A percentile compares a stretch with the other conserved stretches of the same genome.
Evolutionary conservation across 2,888 invertebrate genomes (phyloP).

Genomic region (Caenorhabditis sp.): DNA sequence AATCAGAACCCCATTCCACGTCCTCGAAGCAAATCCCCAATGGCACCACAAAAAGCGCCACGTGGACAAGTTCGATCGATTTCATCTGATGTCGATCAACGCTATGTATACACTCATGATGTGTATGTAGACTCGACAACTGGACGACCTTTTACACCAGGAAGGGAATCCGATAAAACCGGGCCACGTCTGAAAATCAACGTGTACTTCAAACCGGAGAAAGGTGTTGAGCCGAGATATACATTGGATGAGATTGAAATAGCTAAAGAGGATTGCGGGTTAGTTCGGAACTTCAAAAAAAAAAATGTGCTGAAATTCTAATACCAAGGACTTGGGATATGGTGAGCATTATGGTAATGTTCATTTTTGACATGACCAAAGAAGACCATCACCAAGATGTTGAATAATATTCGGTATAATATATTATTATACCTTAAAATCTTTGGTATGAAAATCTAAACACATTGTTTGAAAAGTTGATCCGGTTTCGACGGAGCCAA

Average conservation of each 20-base stretch:
- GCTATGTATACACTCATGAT: slow-evolving; percentile 15
- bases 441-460: too few relatives aligned
- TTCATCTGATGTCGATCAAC: background rate
- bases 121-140: slow-evolving; percentile 29
- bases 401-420: too few relatives aligned
- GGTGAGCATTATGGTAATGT: too few relatives aligned
- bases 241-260: slow-evolving; percentile 38
- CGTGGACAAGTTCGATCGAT: background rate
- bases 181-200: slow-evolving; percentile 27
- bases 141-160: slow-evolving; percentile 24
- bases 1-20: background rate
- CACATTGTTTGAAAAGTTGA: too few relatives aligned
- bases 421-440: too few relatives aligned
- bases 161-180: slow-evolving; percentile 16
- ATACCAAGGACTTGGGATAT: too few relatives aligned
- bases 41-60: slow-evolving; percentile 6
- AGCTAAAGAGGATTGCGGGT: slow-evolving; percentile 7
- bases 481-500: too few relatives aligned
- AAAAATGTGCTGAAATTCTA: too few relatives aligned
- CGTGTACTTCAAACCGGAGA: slow-evolving; percentile 32
- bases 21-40: background rate
- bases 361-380: too few relatives aligned
- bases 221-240: slow-evolving; percentile 14
- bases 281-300: slow-evolving; percentile 7
- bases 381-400: too few relatives aligned